Conservation (phyloP, 2,797 vertebrate species). For the Hemitrygon akajei region DNA sequence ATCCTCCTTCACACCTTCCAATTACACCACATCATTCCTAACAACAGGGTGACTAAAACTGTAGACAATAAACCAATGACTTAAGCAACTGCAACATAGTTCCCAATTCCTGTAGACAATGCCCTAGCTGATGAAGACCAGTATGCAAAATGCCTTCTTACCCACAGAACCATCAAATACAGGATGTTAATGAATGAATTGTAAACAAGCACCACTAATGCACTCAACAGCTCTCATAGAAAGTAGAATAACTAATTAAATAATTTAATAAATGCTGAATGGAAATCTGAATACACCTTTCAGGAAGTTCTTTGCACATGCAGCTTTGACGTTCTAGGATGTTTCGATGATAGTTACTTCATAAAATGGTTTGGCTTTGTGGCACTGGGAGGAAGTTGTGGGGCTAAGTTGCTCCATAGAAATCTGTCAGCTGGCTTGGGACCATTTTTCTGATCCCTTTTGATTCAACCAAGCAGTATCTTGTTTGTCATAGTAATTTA, state of each 20-base stretch:
- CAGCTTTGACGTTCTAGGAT: background rate
- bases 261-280: background rate
- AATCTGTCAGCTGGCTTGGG: background rate
- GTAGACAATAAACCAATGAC: too few species aligned
- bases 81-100: too few species aligned
- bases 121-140: too few species aligned
- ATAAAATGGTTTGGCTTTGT: background rate
- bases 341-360: background rate
- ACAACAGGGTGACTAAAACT: too few species aligned
- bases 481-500: background rate
- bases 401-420: background rate
- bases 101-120: too few species aligned
- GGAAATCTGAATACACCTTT: background rate
- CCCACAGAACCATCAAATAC: background rate
- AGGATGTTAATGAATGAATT: background rate
- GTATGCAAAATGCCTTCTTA: too few species aligned
- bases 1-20: too few species aligned
- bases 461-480: background rate
- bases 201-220: background rate
- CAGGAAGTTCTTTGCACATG: background rate
- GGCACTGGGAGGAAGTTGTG: background rate
- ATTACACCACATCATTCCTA: too few species aligned
- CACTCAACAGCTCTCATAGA: background rate
- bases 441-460: background rate
- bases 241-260: background rate